Evolutionary conservation across 2,797 vertebrate species (phyloP).

Genomic region (Sandelia bainsii): DNA sequence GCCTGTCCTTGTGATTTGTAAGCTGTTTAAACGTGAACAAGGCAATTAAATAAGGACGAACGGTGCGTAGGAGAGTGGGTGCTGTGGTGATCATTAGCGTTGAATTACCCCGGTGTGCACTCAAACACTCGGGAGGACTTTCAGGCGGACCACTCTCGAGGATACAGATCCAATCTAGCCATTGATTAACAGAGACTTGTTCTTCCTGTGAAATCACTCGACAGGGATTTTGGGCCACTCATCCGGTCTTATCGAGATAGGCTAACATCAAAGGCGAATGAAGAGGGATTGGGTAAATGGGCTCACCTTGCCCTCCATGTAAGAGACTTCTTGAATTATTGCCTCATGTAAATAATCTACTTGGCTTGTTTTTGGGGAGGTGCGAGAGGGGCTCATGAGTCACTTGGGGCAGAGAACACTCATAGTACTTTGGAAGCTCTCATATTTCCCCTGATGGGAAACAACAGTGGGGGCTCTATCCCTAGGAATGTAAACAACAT

Average conservation of each 20-base stretch:
- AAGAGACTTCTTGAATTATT: slow-evolving; percentile 83
- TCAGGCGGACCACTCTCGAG: slow-evolving; percentile 73
- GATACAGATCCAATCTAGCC: slow-evolving; percentile 83
- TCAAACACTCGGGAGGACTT: slow-evolving; percentile 80
- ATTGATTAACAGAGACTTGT: slow-evolving; percentile 85
- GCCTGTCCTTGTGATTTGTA: slow-evolving; percentile 82
- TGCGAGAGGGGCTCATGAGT: slow-evolving; percentile 74
- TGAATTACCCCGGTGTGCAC: slow-evolving; percentile 82
- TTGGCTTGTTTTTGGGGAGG: slow-evolving; percentile 50
- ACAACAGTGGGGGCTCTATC: slow-evolving; percentile 63
- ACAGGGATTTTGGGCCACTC: slow-evolving; percentile 83
- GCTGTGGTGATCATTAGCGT: slow-evolving; percentile 80
- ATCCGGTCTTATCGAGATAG: slow-evolving; percentile 81
- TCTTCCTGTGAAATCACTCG: slow-evolving; percentile 83
- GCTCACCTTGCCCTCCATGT: slow-evolving; percentile 73
- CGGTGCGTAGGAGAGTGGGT: slow-evolving; percentile 69
- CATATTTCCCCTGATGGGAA: slow-evolving; percentile 78
- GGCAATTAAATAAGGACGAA: slow-evolving; percentile 81
- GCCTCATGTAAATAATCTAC: slow-evolving; percentile 83
- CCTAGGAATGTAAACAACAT: slow-evolving; percentile 80
- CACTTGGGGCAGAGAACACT: slow-evolving; percentile 73
- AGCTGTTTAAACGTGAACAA: slow-evolving; percentile 82
- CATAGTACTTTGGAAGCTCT: slow-evolving; percentile 75
- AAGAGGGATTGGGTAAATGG: slow-evolving; percentile 80
- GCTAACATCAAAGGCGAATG: slow-evolving; percentile 82